Conservation (phyloP, 2,113 vertebrate genomes). For the Pedetes capensis region DNA sequence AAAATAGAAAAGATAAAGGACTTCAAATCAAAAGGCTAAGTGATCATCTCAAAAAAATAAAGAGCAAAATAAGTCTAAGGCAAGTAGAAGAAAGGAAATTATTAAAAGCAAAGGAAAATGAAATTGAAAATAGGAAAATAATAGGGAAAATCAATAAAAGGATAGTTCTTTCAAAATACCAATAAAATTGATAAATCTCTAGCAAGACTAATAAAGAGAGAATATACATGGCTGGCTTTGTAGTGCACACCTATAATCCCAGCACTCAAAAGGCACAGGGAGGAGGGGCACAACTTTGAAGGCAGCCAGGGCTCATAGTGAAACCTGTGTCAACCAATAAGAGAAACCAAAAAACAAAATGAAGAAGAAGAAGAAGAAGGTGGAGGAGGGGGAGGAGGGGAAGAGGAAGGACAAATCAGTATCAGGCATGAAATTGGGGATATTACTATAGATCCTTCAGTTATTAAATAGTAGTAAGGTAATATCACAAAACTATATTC, state of each 20-base stretch:
- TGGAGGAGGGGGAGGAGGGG: not conserved
- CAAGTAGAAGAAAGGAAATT: slow-evolving; percentile 19
- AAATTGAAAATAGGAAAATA: slow-evolving; percentile 4
- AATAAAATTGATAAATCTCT: not conserved
- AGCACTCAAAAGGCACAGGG: too few relatives aligned
- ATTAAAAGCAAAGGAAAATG: not conserved
- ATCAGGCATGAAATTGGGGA: not conserved
- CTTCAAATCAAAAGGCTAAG: not conserved
- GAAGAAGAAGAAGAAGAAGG: not conserved
- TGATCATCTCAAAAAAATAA: not conserved
- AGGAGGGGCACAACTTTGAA: too few relatives aligned
- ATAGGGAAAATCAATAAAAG: not conserved
- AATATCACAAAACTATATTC: not conserved
- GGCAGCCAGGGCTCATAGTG: too few relatives aligned
- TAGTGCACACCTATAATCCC: not conserved
- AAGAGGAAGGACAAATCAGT: not conserved
- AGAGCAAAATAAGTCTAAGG: not conserved
- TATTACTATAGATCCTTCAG: slow-evolving; percentile 42
- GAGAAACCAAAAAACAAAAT: too few relatives aligned
- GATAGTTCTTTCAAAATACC: not conserved
- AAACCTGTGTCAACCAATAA: not conserved
- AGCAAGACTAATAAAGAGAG: not conserved
- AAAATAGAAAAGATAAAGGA: slow-evolving; percentile 22
- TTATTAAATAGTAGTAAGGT: not conserved
- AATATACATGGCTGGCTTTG: not conserved